Base-by-base conservation (phyloP, 1,140 invertebrate species). In the Hermetia illucens region DNA sequence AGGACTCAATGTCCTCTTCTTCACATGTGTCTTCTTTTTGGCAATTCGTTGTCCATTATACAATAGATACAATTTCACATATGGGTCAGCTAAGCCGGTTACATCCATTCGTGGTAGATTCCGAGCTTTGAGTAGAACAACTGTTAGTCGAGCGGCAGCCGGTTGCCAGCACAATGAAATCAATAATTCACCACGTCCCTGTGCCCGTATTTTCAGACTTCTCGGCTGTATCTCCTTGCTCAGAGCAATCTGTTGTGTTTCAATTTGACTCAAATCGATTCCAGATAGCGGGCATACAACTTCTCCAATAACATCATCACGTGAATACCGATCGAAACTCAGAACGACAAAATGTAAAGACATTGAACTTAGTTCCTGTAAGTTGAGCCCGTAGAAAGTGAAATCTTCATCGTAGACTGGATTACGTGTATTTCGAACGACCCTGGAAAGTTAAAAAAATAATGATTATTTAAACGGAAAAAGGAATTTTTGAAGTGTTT, bases 11-110 rank as follows among this genome's bases (percentile, higher is more conserved):
- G 94, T 98, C 21, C 91, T 76, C 59, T 96, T 98, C 70, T 97
- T 97, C 18, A 98, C 91, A 55, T 96, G 92, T 0, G 95, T 98
- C 69, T 98, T 98, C 72, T 97, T 97, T 69, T 98, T 98, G 29
- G 89, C 87, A 45, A 98, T 89, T 40, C 93, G 76, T 59, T 97
- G 91, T n/a, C 87, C 86, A 62, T 98, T 94, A 62, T 86, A 91
- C 5, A 96, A 68, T 46, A 98, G 69, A 64, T 98, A 97, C 53
- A 98, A 91, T 62, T 98, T 98, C 3, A 98, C 93, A 55, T 87
- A 79, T 30, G 84, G 84, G 68, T 88, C 94, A 66, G 87, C 87
- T n/a, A 92, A 67, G 38, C 91, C 91, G 32, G 88, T 92, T 22
- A 93, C 82, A 56, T 94, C 88, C 86, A 94, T 93, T 58, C 91